Percentiles rank a stretch among this genome's conserved stretches.
Evolutionary conservation across 2,113 vertebrate species (phyloP).

Genomic region (Carassius auratus): DNA sequence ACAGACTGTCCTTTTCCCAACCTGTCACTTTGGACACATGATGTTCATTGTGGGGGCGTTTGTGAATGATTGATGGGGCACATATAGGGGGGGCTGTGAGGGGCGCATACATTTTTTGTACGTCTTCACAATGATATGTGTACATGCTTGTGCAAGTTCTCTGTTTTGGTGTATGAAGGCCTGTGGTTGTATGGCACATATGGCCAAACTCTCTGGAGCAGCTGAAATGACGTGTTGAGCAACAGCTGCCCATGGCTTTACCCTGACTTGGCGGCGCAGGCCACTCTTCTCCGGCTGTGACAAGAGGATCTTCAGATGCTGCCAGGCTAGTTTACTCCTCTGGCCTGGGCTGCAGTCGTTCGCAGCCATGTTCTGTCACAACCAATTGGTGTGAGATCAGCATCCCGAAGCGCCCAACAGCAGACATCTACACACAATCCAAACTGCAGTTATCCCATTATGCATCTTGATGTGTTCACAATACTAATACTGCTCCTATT

Average conservation of each 20-base stretch:
- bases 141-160: background rate
- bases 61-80: background rate
- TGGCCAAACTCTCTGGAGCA: background rate
- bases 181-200: constrained; percentile 1
- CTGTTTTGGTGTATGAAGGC: background rate
- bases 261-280: background rate
- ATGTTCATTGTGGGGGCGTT: background rate
- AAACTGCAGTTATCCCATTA: background rate
- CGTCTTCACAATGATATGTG: constrained; percentile 1
- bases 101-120: background rate
- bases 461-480: background rate
- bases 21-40: background rate
- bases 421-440: background rate
- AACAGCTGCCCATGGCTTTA: constrained; percentile 34
- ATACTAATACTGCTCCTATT: background rate
- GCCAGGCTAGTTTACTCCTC: constrained; percentile 22
- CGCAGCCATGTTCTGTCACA: constrained; percentile 12
- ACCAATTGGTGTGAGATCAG: background rate
- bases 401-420: background rate
- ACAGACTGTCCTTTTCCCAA: background rate
- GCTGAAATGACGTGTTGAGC: constrained; percentile 10
- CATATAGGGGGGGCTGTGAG: background rate
- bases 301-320: constrained; percentile 1
- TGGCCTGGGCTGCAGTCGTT: background rate
- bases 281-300: constrained; percentile 14